Evolutionary conservation across 2,113 vertebrate species (phyloP).

Genomic region (Sebastes schlegelii): DNA sequence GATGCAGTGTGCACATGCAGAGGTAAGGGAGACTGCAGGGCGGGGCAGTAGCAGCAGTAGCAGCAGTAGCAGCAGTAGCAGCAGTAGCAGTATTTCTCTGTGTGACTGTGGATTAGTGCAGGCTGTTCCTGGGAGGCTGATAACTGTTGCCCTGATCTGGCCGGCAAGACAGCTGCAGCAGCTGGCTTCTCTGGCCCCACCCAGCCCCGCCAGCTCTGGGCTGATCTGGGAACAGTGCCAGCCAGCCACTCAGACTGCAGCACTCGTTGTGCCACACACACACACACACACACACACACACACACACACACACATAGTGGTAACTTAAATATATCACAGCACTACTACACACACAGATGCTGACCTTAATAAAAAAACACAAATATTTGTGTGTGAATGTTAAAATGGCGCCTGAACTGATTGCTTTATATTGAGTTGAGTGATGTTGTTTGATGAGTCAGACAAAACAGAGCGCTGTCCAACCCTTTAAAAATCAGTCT

Average conservation of each 20-base stretch:
- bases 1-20: conserved; percentile 35
- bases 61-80: conserved; percentile 29
- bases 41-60: conserved; percentile 34
- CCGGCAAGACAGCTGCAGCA: conserved; percentile 45
- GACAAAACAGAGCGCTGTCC: neutral
- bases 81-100: conserved; percentile 45
- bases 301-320: conserved; percentile 22
- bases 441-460: neutral
- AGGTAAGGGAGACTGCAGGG: conserved; percentile 45
- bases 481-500: conserved; percentile 9
- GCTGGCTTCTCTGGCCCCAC: conserved; percentile 62
- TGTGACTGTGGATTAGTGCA: conserved; percentile 59
- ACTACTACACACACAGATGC: neutral
- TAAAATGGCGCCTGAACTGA: neutral
- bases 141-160: conserved; percentile 65
- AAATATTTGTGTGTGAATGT: neutral
- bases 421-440: conserved; percentile 2
- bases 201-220: conserved; percentile 48
- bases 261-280: conserved; percentile 31
- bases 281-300: neutral
- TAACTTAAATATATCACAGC: conserved; percentile 3
- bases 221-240: conserved; percentile 69
- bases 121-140: conserved; percentile 55
- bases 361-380: neutral
- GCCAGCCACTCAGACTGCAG: conserved; percentile 68